A percentile compares a stretch with the other conserved stretches of the same genome.
Conservation (phyloP, 2,797 vertebrate species). For the Poecilia velifera region DNA sequence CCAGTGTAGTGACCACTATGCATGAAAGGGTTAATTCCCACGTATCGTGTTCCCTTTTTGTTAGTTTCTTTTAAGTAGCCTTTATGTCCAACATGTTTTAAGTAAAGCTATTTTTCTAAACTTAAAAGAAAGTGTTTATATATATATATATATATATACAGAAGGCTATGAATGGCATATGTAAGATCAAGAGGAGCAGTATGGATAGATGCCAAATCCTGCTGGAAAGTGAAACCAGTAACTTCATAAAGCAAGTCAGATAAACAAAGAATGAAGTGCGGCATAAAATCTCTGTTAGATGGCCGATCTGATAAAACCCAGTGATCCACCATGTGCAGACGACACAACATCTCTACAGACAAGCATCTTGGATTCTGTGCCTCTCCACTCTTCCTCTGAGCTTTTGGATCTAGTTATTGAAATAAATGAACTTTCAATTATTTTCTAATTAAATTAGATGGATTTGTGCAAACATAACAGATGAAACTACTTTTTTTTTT, state of each 20-base stretch:
- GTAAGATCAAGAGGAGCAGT: background rate
- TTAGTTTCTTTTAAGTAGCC: background rate
- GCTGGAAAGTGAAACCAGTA: background rate
- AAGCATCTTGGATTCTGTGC: background rate
- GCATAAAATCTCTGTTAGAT: background rate
- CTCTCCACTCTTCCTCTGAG: background rate
- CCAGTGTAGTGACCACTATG: too few species aligned
- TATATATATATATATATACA: too few species aligned
- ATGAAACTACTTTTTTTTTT: background rate
- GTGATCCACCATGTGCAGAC: background rate
- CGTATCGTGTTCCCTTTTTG: background rate
- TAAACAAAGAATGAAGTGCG: background rate
- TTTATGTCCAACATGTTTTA: background rate
- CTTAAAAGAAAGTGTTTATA: too few species aligned
- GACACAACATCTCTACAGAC: background rate
- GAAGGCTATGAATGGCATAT: background rate
- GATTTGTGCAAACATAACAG: background rate
- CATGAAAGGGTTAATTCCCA: background rate
- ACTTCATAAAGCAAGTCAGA: background rate
- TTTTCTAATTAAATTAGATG: background rate
- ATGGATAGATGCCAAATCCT: background rate
- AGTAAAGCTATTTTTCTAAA: background rate
- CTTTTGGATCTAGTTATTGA: background rate
- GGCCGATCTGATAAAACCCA: background rate
- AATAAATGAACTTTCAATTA: background rate